Conservation (phyloP, 2,113 vertebrate species). For the Apaloderma vittatum region DNA sequence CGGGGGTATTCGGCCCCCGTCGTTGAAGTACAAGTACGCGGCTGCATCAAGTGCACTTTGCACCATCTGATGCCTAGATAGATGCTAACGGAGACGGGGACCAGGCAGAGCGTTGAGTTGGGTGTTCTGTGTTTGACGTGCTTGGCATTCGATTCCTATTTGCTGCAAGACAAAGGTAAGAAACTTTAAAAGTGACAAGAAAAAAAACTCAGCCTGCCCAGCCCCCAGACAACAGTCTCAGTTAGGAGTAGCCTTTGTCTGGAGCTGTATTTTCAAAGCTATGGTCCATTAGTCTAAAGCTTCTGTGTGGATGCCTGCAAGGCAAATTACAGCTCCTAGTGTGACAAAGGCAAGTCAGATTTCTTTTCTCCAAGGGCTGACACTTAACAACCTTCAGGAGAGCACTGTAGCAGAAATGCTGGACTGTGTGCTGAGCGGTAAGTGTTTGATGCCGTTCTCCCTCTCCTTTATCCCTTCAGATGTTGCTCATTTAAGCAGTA, state of each 20-base stretch:
- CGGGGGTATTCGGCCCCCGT: background rate
- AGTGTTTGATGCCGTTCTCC: constrained; percentile 6
- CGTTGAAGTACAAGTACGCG: background rate
- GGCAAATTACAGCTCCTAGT: constrained; percentile 51
- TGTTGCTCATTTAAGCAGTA: constrained; percentile 1
- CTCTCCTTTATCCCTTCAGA: constrained; percentile 7
- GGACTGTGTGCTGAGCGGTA: constrained; percentile 4
- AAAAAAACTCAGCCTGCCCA: background rate
- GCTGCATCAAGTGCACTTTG: background rate
- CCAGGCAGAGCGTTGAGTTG: background rate
- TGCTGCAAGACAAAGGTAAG: constrained; percentile 66
- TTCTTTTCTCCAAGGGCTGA: constrained; percentile 40
- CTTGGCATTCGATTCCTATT: constrained; percentile 43
- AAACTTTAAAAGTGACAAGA: constrained; percentile 49
- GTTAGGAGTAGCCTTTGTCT: constrained; percentile 48
- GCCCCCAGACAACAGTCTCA: background rate
- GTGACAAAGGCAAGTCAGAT: constrained; percentile 62
- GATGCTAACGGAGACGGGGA: background rate
- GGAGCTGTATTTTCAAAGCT: constrained; percentile 17
- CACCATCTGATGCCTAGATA: background rate
- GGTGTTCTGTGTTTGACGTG: constrained; percentile 2
- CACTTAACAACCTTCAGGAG: constrained; percentile 44
- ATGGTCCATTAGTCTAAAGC: constrained; percentile 28
- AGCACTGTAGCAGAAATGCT: constrained; percentile 12
- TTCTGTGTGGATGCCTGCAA: constrained; percentile 29